Percentiles rank a stretch among this genome's conserved stretches.
phyloP scores from a whole-genome alignment of 92 coral and sea anemone genomes.

The Zoanthus sansibaricus region DNA sequence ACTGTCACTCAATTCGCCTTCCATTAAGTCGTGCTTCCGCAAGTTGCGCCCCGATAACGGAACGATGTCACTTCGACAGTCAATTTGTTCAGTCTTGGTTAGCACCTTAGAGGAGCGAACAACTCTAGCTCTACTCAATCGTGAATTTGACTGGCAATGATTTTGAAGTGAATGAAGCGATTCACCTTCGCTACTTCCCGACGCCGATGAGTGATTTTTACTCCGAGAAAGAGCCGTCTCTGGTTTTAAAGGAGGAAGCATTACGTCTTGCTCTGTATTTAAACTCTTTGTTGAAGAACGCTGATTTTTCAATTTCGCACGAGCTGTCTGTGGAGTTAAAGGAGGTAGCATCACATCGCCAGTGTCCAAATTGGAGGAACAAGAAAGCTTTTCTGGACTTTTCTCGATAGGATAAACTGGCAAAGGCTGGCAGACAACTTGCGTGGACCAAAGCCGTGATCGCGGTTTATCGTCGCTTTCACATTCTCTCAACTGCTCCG shows the following conservation, averaged over 20 bases:
- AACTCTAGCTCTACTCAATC: constrained; percentile 74
- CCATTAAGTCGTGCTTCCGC: constrained; percentile 41
- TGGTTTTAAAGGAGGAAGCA: constrained; percentile 87
- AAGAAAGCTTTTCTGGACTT: constrained; percentile 10
- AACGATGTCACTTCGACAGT: constrained; percentile 77
- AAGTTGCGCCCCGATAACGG: constrained; percentile 35
- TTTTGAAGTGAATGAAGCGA: neutral
- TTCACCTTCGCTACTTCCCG: constrained; percentile 45
- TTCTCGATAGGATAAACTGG: constrained; percentile 12
- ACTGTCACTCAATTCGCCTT: constrained; percentile 84
- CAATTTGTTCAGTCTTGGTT: constrained; percentile 58
- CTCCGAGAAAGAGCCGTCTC: constrained; percentile 44
- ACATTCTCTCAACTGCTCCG: constrained; percentile 90
- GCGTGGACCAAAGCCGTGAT: constrained; percentile 40
- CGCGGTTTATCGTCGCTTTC: constrained; percentile 64
- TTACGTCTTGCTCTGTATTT: constrained; percentile 61
- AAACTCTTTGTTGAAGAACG: constrained; percentile 64
- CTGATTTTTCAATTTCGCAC: constrained; percentile 58
- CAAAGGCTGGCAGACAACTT: constrained; percentile 39
- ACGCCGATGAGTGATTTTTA: constrained; percentile 8
- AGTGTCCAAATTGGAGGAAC: constrained; percentile 2
- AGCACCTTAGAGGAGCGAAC: constrained; percentile 74
- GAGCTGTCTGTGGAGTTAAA: constrained; percentile 52
- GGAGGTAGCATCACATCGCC: constrained; percentile 30
- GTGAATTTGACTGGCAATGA: constrained; percentile 66